Conservation (phyloP, 2,888 invertebrate genomes). For the Drosophila atripex region DNA sequence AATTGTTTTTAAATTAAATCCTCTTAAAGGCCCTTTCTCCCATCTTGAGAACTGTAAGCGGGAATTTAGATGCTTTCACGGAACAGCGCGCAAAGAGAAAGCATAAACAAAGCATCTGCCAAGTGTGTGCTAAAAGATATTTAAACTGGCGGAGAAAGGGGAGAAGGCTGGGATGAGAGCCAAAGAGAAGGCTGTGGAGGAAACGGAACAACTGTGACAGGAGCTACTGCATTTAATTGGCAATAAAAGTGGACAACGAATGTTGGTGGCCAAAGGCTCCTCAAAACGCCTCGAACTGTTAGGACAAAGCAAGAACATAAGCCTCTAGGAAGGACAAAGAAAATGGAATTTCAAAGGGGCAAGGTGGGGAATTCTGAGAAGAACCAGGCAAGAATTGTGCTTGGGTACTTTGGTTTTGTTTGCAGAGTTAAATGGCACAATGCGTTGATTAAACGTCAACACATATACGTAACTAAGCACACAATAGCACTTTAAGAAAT, state of each 20-base stretch:
- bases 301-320: slow-evolving; percentile 9
- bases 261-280: slow-evolving; percentile 29
- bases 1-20: too few species aligned
- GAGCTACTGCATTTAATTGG: slow-evolving; percentile 71
- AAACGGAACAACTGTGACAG: slow-evolving; percentile 15
- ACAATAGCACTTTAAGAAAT: slow-evolving; percentile 1
- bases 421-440: slow-evolving; percentile 72
- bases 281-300: slow-evolving; percentile 15
- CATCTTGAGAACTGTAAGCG: slow-evolving; percentile 16
- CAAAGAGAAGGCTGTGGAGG: not conserved
- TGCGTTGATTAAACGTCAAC: slow-evolving; percentile 78
- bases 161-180: not conserved
- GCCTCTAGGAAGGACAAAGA: slow-evolving; percentile 2
- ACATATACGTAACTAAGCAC: slow-evolving; percentile 36
- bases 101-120: slow-evolving; percentile 29
- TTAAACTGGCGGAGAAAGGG: slow-evolving; percentile 22
- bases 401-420: slow-evolving; percentile 58
- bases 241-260: slow-evolving; percentile 70
- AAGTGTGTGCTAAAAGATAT: slow-evolving; percentile 44
- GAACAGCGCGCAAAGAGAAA: slow-evolving; percentile 23
- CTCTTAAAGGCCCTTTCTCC: not conserved
- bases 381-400: slow-evolving; percentile 24
- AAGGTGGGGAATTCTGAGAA: not conserved
- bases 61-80: slow-evolving; percentile 36
- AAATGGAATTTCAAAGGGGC: not conserved